Percentiles rank a stretch among this genome's conserved stretches.
Conservation (phyloP, 1,140 invertebrate species). For the Drosophila novamexicana region DNA sequence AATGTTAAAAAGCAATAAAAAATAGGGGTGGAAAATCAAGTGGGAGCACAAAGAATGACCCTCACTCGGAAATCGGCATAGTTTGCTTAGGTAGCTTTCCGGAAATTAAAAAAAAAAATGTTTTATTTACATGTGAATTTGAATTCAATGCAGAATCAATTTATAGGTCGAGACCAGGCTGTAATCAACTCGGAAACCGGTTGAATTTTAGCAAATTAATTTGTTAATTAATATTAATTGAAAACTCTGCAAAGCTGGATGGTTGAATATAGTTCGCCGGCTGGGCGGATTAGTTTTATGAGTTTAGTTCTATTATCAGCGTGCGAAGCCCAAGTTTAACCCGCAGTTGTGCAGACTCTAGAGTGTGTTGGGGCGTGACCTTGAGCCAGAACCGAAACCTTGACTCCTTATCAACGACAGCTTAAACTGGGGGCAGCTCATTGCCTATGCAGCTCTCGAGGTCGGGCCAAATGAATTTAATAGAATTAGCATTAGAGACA, state of each 20-base stretch:
- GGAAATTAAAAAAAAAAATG: background rate
- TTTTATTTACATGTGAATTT: background rate
- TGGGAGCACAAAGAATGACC: too few species aligned
- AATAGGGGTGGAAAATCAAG: too few species aligned
- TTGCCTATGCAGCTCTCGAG: constrained; percentile 35
- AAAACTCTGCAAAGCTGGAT: background rate
- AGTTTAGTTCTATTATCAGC: background rate
- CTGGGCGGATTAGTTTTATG: too few species aligned
- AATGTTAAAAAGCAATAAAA: too few species aligned
- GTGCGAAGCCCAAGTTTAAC: constrained; percentile 7
- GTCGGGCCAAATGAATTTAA: constrained; percentile 49
- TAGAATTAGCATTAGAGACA: constrained; percentile 46
- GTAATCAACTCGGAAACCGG: background rate
- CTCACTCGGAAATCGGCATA: too few species aligned
- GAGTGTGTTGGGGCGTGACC: constrained; percentile 27
- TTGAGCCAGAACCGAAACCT: constrained; percentile 50
- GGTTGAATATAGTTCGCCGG: background rate
- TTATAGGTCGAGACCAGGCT: background rate
- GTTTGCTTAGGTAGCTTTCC: background rate
- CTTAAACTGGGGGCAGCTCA: constrained; percentile 35
- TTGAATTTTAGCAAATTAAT: background rate
- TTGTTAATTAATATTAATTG: constrained; percentile 3
- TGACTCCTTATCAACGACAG: constrained; percentile 56
- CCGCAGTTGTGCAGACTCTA: constrained; percentile 14
- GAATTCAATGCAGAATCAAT: constrained; percentile 1